These are phyloP conservation scores for Margarornis squamiger DNA, from an alignment of 2,797 vertebrate genomes.

Conservation along the genomic window DNA sequence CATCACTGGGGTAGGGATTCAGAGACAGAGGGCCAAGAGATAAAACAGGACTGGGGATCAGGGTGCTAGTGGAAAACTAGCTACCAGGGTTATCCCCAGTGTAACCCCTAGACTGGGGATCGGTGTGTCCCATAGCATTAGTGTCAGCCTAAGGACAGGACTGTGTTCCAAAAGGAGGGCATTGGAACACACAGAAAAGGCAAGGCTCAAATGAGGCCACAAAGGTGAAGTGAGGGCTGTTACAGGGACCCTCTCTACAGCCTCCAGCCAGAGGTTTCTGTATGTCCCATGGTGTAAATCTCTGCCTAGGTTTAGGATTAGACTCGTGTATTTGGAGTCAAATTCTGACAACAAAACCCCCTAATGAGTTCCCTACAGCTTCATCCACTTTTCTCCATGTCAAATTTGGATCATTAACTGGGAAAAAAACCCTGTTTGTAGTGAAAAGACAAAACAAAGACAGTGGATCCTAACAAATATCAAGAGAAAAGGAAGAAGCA, in stretches of 20 bases:
- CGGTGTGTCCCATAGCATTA: neutral
- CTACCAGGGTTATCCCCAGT: neutral
- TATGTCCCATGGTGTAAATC: neutral
- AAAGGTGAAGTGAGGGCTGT: neutral
- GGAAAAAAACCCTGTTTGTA: neutral
- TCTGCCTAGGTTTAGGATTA: neutral
- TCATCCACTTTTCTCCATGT: neutral
- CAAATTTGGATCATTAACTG: neutral
- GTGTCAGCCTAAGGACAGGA: neutral
- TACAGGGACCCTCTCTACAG: neutral
- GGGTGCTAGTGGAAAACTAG: neutral
- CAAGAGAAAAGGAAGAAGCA: neutral
- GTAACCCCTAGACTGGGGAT: neutral
- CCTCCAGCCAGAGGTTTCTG: neutral
- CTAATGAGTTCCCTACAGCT: constrained; percentile 29
- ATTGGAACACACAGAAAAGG: neutral
- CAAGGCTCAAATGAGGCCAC: neutral
- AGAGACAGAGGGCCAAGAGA: neutral
- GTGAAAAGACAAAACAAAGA: neutral
- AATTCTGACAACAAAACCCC: neutral
- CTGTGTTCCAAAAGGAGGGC: neutral
- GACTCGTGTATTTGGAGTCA: neutral
- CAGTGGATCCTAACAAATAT: neutral
- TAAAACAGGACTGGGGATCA: neutral
- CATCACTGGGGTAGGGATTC: neutral